phyloP scores from a whole-genome alignment of 2,888 invertebrate species.

The Lycocerus yunnanus region DNA sequence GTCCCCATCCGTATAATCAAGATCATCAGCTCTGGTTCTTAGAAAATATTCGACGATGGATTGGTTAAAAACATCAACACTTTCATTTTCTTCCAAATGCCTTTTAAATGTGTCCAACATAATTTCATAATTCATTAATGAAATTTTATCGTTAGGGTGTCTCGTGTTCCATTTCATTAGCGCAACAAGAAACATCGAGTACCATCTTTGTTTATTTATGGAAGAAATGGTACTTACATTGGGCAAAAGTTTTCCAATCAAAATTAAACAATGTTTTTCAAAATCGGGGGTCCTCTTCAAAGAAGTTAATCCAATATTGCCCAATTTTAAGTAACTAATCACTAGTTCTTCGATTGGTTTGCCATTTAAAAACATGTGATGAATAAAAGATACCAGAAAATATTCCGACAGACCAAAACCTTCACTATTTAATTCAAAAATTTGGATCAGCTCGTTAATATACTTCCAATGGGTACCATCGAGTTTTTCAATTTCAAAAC shows the following conservation, averaged over 20 bases:
- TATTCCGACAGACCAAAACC: neutral
- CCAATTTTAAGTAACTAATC: neutral
- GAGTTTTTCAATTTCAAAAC: neutral
- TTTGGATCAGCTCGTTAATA: conserved; percentile 11
- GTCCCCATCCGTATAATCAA: neutral
- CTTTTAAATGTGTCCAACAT: neutral
- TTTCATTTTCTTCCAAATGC: neutral
- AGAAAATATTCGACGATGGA: neutral
- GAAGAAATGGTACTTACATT: neutral
- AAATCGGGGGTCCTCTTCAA: neutral
- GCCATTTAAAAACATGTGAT: neutral
- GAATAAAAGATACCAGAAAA: conserved; percentile 6
- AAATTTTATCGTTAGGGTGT: conserved; percentile 5
- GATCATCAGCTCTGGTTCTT: neutral
- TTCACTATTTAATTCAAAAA: conserved; percentile 18
- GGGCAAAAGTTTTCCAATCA: conserved; percentile 5
- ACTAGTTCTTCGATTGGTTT: conserved; percentile 5
- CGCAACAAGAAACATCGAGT: conserved; percentile 1
- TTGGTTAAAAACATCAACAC: neutral
- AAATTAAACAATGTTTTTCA: conserved; percentile 16
- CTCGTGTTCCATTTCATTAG: conserved; percentile 10
- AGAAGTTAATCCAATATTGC: neutral
- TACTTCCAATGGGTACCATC: neutral
- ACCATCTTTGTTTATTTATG: neutral
- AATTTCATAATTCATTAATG: neutral